phyloP scores from a whole-genome alignment of 2,888 invertebrate species.

The Platypus cylindrus region DNA sequence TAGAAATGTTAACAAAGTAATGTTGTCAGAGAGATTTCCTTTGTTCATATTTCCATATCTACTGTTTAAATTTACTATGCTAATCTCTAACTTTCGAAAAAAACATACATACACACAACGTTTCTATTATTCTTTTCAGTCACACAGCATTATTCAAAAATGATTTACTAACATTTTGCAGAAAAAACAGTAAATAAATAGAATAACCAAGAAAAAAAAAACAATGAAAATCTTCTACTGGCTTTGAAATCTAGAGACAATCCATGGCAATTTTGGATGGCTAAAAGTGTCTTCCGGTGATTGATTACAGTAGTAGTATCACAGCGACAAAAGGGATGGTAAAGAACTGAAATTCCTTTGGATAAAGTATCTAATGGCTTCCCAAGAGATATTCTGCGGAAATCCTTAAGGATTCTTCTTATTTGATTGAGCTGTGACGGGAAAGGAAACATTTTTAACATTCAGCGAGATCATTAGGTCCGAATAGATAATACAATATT shows the following conservation, averaged over 20 bases:
- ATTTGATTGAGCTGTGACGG: neutral
- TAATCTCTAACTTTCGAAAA: too few relatives aligned
- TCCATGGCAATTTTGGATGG: constrained; percentile 3
- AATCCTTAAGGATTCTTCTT: neutral
- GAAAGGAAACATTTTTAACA: too few relatives aligned
- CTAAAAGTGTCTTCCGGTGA: constrained; percentile 5
- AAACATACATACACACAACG: too few relatives aligned
- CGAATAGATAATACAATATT: too few relatives aligned
- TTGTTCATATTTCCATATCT: too few relatives aligned
- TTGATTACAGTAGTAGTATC: constrained; percentile 6
- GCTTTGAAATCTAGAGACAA: neutral
- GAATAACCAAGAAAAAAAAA: neutral
- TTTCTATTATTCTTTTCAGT: too few relatives aligned
- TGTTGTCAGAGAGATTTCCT: too few relatives aligned
- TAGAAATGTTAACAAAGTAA: too few relatives aligned
- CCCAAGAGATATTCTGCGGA: neutral
- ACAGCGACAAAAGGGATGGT: constrained; percentile 1
- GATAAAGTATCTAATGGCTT: constrained; percentile 2
- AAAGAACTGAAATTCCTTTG: constrained; percentile 1
- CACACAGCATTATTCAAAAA: too few relatives aligned
- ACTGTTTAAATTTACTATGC: too few relatives aligned
- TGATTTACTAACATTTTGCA: too few relatives aligned
- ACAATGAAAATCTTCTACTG: neutral
- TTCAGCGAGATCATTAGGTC: too few relatives aligned
- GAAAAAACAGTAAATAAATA: constrained; percentile 1